Evolutionary conservation across 2,113 vertebrate genomes (phyloP).

Genomic region (Corythaeola cristata): DNA sequence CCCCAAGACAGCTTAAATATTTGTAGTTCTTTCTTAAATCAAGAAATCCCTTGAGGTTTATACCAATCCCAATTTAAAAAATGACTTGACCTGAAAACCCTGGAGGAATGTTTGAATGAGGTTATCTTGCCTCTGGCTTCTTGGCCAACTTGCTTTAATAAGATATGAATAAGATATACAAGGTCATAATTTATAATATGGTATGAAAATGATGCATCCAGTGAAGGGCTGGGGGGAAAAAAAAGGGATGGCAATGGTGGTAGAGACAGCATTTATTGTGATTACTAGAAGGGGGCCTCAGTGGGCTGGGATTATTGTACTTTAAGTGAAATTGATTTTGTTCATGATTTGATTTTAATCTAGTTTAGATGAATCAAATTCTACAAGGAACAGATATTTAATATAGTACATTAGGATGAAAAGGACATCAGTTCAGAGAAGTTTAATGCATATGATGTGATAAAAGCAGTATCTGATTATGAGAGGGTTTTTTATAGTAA

Average conservation of each 20-base stretch:
- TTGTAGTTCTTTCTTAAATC: slow-evolving; percentile 75
- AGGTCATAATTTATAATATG: slow-evolving; percentile 64
- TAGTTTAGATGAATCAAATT: slow-evolving; percentile 83
- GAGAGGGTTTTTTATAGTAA: slow-evolving; percentile 56
- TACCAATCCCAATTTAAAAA: slow-evolving; percentile 70
- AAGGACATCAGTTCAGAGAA: slow-evolving; percentile 79
- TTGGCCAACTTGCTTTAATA: slow-evolving; percentile 51
- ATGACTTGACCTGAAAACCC: slow-evolving; percentile 51
- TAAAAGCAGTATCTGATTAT: slow-evolving; percentile 80
- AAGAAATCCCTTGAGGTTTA: slow-evolving; percentile 71
- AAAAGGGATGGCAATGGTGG: slow-evolving; percentile 9
- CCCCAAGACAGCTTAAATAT: slow-evolving; percentile 73
- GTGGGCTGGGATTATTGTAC: slow-evolving; percentile 80
- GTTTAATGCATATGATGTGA: slow-evolving; percentile 79
- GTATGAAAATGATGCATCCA: slow-evolving; percentile 67
- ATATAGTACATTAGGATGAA: slow-evolving; percentile 84
- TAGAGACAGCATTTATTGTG: slow-evolving; percentile 71
- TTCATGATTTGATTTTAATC: slow-evolving; percentile 86
- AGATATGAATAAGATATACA: slow-evolving; percentile 61
- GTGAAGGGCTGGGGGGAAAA: slow-evolving; percentile 40
- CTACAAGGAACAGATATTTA: slow-evolving; percentile 83
- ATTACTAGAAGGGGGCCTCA: slow-evolving; percentile 75
- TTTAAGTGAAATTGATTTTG: slow-evolving; percentile 85
- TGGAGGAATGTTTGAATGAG: slow-evolving; percentile 58
- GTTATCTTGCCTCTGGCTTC: slow-evolving; percentile 52